These are phyloP conservation scores for Rhinoraja longicauda DNA, from an alignment of 2,797 vertebrate species.

Conservation along the genomic window DNA sequence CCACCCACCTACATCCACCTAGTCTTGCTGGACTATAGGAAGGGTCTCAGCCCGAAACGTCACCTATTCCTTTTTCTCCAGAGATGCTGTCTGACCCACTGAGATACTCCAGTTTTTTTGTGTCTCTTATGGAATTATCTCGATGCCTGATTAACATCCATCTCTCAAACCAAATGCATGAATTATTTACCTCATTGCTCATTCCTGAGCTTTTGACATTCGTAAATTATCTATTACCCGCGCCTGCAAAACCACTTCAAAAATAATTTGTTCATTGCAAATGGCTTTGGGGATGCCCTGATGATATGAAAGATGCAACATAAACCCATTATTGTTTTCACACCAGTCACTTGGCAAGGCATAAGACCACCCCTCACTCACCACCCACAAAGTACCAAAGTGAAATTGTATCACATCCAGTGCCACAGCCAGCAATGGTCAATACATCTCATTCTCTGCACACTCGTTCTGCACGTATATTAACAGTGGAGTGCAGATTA, in stretches of 20 bases:
- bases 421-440: neutral
- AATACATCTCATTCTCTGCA: neutral
- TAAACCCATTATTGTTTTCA: constrained; percentile 6
- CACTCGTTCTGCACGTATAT: neutral
- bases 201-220: neutral
- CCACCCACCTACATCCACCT: too few species aligned
- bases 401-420: neutral
- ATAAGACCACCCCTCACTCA: neutral
- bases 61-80: too few species aligned
- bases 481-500: neutral
- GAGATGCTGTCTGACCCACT: too few species aligned
- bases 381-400: neutral
- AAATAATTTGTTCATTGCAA: neutral
- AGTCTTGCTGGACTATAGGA: too few species aligned
- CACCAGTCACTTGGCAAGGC: neutral
- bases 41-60: too few species aligned
- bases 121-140: too few species aligned
- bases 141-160: neutral
- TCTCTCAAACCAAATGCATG: neutral
- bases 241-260: neutral
- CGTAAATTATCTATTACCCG: neutral
- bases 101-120: too few species aligned
- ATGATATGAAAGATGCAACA: neutral
- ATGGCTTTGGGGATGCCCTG: neutral
- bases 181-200: neutral